These are phyloP conservation scores for Anomalospiza imberbis DNA, from an alignment of 2,797 vertebrate species.

Conservation along the genomic window DNA sequence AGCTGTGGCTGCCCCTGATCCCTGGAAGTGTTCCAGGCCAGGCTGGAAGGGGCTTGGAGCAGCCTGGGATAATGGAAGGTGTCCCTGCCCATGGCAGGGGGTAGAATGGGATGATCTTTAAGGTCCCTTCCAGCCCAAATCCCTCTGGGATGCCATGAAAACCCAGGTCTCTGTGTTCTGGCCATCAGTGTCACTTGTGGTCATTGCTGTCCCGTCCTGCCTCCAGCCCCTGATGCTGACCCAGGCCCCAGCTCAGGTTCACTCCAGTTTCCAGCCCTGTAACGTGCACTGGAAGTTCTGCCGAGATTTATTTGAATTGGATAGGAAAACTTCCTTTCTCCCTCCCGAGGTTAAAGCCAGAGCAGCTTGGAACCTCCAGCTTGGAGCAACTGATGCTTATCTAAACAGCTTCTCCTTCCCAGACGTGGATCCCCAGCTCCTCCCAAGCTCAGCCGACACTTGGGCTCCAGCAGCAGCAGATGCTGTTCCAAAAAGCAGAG, in stretches of 20 bases:
- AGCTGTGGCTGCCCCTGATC: not conserved
- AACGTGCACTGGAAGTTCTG: not conserved
- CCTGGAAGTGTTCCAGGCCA: not conserved
- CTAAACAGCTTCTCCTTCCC: constrained; percentile 13
- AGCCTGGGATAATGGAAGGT: not conserved
- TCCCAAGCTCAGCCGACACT: not conserved
- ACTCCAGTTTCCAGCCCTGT: not conserved
- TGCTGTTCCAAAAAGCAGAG: not conserved
- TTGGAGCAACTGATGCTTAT: not conserved
- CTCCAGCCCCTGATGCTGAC: not conserved
- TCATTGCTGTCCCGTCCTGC: not conserved
- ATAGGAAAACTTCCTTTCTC: not conserved
- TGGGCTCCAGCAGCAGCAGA: constrained; percentile 27
- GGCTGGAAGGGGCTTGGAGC: fast-evolving
- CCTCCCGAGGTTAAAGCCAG: not conserved
- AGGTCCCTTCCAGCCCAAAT: not conserved
- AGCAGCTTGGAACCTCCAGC: not conserved
- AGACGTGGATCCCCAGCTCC: not conserved
- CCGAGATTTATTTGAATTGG: not conserved
- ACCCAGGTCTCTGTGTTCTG: not conserved
- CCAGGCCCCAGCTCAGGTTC: not conserved
- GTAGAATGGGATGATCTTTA: not conserved
- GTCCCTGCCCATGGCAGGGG: not conserved
- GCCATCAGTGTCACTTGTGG: not conserved
- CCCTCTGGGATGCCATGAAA: not conserved